Conservation (phyloP, 2,113 vertebrate species). For the Chloebia gouldiae region DNA sequence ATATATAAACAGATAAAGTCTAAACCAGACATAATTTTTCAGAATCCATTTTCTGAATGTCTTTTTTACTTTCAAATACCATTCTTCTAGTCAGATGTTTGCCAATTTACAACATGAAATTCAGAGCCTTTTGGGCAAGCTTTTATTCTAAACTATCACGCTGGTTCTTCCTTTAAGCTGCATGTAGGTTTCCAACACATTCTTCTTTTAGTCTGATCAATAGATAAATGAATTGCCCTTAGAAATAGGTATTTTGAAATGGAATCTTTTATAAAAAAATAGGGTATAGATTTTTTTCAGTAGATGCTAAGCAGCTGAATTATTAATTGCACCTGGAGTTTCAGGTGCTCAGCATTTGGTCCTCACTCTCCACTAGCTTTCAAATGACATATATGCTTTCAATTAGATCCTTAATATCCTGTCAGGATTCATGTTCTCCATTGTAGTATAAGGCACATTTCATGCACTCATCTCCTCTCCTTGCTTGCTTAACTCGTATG, state of each 20-base stretch:
- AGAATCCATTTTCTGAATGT: not conserved
- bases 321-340: not conserved
- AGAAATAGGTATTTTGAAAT: not conserved
- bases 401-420: not conserved
- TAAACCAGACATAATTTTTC: not conserved
- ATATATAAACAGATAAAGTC: constrained; percentile 5
- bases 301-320: not conserved
- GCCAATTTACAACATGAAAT: not conserved
- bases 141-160: not conserved
- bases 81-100: not conserved
- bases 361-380: not conserved
- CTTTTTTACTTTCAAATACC: not conserved
- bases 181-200: not conserved
- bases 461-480: not conserved
- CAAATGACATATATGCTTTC: not conserved
- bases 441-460: not conserved
- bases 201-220: not conserved
- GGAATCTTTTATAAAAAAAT: not conserved
- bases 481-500: not conserved
- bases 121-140: not conserved
- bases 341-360: not conserved
- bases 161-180: not conserved
- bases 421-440: not conserved
- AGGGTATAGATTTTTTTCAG: not conserved
- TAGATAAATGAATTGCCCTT: not conserved